phyloP scores from a whole-genome alignment of 2,797 vertebrate species.

The Sciaenops ocellatus region DNA sequence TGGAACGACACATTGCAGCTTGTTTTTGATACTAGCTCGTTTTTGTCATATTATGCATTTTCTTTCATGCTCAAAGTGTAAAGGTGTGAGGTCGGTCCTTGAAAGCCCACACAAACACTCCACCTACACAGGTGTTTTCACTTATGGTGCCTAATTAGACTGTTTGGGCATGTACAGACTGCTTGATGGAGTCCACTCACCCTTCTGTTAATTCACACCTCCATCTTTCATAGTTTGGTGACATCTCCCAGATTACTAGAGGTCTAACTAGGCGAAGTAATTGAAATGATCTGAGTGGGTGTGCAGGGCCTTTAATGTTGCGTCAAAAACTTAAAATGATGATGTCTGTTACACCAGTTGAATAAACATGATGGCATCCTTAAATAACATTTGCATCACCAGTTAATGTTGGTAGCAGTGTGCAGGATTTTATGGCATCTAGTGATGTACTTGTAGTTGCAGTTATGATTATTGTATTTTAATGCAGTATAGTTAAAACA shows the following conservation, averaged over 20 bases:
- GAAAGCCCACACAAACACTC: background rate
- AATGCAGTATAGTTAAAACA: background rate
- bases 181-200: background rate
- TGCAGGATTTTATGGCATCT: background rate
- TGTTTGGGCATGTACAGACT: background rate
- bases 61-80: background rate
- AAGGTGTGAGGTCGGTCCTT: background rate
- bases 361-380: background rate
- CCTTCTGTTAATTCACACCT: background rate
- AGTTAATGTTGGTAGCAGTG: background rate
- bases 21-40: background rate
- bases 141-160: background rate
- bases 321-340: background rate
- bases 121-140: background rate
- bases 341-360: background rate
- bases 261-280: background rate
- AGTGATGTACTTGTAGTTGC: no score
- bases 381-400: background rate
- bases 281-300: background rate
- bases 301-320: background rate
- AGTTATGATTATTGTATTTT: no score
- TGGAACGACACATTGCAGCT: background rate
- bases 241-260: background rate
- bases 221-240: background rate
- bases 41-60: background rate